Base-by-base conservation (phyloP, 2,113 vertebrate genomes). In the Uropsilus gracilis region DNA sequence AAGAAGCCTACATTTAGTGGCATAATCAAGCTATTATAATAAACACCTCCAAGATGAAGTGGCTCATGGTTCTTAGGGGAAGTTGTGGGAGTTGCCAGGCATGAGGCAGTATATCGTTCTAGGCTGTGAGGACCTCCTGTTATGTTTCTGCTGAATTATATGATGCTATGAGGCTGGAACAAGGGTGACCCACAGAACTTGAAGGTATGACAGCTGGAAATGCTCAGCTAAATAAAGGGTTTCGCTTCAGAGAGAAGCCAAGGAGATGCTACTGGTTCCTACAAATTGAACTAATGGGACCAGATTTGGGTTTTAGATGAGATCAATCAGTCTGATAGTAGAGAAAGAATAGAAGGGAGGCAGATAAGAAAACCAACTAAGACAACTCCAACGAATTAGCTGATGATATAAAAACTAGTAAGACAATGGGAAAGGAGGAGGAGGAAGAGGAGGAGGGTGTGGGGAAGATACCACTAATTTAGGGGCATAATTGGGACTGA, bases 361-460 rank as follows among this genome's bases (percentile, higher is more conserved):
- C 24, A 71, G 16, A 1, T 4, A 22, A 5, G 42, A 34, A 64
- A 42, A 68, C 5, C 13, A 78, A 12, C 14, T 26, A 34, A 75
- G 20, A 57, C 7, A 37, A 34, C 66, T 42, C 53, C 22, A 48
- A 73, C 1, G 80, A 39, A 50, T 16, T 22, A 50, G 2, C 14
- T 69, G 14, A 26, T 50, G 53, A 30, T 4, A 53, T 59, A 30
- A 78, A 11, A 32, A 57, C 64, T 9, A 37, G 32, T 24, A 59
- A n/a, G 32, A 12, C 0, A 44, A 34, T 6, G 14, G 7, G 9
- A n/a, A n/a, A 1, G 64, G 3, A 13, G 22, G 3, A 6, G 53
- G 20, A 20, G 22, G 53, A 18, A 50, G 48, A 6, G 11, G 2
- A 11, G 50, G n/a, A n/a, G 61, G 18, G 0, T 14, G 34, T 30